These are phyloP conservation scores for Trichacis sp. DNA, from an alignment of 2,888 invertebrate species.

Conservation along the genomic window DNA sequence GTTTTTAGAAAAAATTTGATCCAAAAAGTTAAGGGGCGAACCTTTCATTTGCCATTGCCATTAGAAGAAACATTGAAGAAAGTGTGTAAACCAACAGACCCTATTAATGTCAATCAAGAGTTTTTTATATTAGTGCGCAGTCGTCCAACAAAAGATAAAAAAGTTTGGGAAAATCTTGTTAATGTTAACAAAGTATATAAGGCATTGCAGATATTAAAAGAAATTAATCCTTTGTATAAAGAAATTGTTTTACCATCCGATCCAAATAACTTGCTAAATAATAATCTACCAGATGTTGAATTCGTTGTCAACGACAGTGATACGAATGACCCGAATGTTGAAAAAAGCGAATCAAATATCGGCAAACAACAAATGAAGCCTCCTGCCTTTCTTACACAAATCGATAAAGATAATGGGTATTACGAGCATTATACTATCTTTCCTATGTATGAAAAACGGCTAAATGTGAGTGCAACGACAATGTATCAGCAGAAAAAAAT, in stretches of 20 bases:
- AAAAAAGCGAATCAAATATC: too few relatives aligned
- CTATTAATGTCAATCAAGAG: conserved; percentile 52
- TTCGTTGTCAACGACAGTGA: too few relatives aligned
- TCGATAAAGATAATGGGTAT: neutral
- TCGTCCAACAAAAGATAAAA: conserved; percentile 50
- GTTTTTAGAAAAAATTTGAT: conserved; percentile 46
- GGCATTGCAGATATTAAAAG: conserved; percentile 49
- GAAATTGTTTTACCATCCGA: conserved; percentile 45
- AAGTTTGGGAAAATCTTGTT: conserved; percentile 52
- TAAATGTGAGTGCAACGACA: conserved; percentile 35
- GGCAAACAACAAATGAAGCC: too few relatives aligned
- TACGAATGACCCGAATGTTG: too few relatives aligned
- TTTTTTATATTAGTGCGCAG: conserved; percentile 54
- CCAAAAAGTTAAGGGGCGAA: conserved; percentile 46
- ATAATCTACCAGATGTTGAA: conserved; percentile 7
- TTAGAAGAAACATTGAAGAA: conserved; percentile 56
- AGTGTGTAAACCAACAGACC: conserved; percentile 49
- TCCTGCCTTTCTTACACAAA: neutral
- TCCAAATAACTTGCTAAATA: conserved; percentile 15
- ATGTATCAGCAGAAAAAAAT: conserved; percentile 48
- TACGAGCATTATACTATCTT: conserved; percentile 31
- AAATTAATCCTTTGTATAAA: conserved; percentile 49
- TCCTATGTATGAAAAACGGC: conserved; percentile 40
- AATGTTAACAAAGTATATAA: conserved; percentile 52
- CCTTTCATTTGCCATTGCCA: conserved; percentile 58